These are phyloP conservation scores for Regulus satrapa DNA, from an alignment of 2,113 vertebrate genomes.

Conservation along the genomic window DNA sequence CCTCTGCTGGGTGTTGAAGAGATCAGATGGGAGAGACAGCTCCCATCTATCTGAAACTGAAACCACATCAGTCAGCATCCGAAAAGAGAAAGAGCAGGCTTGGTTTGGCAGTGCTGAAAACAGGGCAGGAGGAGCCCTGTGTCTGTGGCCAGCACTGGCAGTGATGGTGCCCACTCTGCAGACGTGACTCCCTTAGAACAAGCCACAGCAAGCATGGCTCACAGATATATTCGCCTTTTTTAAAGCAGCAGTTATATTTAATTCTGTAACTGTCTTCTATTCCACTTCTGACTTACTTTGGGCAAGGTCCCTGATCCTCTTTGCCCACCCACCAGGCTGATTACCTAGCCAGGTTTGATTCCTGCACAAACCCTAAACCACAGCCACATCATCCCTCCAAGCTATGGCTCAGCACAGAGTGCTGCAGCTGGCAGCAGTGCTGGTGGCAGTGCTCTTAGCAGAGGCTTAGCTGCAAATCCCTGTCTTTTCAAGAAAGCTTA, in stretches of 20 bases:
- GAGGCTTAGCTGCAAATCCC: constrained; percentile 14
- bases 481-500: neutral
- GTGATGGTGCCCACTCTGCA: neutral
- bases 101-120: neutral
- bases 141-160: neutral
- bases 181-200: neutral
- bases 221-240: neutral
- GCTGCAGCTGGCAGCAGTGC: neutral
- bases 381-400: rapidly evolving
- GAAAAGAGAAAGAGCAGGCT: neutral
- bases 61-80: neutral
- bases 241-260: neutral
- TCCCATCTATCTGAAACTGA: neutral
- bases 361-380: neutral
- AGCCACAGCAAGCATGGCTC: neutral
- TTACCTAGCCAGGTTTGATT: neutral
- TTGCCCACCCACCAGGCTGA: neutral
- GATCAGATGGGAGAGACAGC: rapidly evolving
- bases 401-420: neutral
- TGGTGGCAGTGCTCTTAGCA: neutral
- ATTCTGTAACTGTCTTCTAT: neutral
- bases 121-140: neutral
- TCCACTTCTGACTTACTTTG: neutral
- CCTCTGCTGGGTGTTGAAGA: neutral
- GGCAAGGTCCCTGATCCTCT: neutral